Conservation (phyloP, 2,888 invertebrate genomes). For the Amphiduros pacificus region DNA sequence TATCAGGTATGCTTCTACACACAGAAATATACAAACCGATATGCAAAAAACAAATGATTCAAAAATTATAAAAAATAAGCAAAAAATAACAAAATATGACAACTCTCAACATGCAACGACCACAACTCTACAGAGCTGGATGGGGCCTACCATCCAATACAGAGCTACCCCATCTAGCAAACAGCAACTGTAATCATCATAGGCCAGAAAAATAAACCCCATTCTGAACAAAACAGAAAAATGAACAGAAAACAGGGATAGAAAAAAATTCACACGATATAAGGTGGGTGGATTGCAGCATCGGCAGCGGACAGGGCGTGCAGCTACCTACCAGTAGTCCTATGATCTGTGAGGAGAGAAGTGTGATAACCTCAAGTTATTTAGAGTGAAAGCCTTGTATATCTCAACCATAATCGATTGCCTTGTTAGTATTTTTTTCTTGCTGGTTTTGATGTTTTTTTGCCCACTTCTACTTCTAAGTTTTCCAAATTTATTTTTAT, state of each 20-base stretch:
- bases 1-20: too few species aligned
- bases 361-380: slow-evolving; percentile 17
- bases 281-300: not conserved
- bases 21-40: not conserved
- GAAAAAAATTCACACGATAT: not conserved
- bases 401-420: too few species aligned
- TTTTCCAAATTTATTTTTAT: not conserved
- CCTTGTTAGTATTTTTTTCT: too few species aligned
- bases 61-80: not conserved
- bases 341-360: slow-evolving; percentile 39
- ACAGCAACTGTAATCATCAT: too few species aligned
- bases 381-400: too few species aligned
- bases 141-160: not conserved
- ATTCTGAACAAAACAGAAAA: too few species aligned
- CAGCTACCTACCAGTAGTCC: slow-evolving; percentile 47
- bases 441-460: too few species aligned
- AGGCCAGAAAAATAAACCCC: too few species aligned
- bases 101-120: too few species aligned
- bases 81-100: not conserved
- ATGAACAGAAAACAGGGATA: not conserved
- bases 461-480: too few species aligned
- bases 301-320: not conserved
- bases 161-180: too few species aligned
- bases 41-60: not conserved
- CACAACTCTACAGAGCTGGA: too few species aligned